Percentiles rank a stretch among this genome's conserved stretches.
These are phyloP conservation scores for Drosophila pallidifrons DNA, from an alignment of 1,140 invertebrate species.

Conservation along the genomic window DNA sequence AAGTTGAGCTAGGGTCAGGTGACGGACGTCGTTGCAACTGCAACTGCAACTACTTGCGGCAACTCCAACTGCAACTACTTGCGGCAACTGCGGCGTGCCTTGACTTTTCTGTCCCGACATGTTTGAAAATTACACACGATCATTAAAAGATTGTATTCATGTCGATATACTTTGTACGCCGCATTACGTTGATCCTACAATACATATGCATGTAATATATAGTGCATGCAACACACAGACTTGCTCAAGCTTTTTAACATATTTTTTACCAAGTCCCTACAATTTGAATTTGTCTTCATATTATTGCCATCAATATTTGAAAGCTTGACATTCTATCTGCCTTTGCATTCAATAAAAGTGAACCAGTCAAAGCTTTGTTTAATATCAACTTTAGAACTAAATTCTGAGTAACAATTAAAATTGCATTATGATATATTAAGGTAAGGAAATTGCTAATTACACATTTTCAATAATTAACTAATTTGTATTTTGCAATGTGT, in stretches of 20 bases:
- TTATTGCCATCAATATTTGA: slow-evolving; percentile 1
- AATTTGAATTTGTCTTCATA: not conserved
- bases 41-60: slow-evolving; percentile 10
- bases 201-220: not conserved
- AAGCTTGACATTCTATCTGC: not conserved
- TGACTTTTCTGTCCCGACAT: slow-evolving; percentile 58
- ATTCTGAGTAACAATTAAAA: too few species aligned
- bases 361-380: not conserved
- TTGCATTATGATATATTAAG: too few species aligned
- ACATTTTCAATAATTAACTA: too few species aligned
- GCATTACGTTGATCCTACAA: slow-evolving; percentile 10
- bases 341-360: not conserved
- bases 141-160: slow-evolving; percentile 83
- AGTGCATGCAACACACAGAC: slow-evolving; percentile 1
- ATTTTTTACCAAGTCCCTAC: not conserved
- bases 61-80: slow-evolving; percentile 14
- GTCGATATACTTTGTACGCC: slow-evolving; percentile 71
- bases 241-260: not conserved
- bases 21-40: slow-evolving; percentile 58
- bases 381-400: too few species aligned
- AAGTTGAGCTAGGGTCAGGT: slow-evolving; percentile 72
- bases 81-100: slow-evolving; percentile 31
- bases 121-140: slow-evolving; percentile 82
- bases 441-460: too few species aligned
- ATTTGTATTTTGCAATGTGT: too few species aligned